These are phyloP conservation scores for Junco hyemalis DNA, from an alignment of 2,113 vertebrate genomes.

Conservation along the genomic window DNA sequence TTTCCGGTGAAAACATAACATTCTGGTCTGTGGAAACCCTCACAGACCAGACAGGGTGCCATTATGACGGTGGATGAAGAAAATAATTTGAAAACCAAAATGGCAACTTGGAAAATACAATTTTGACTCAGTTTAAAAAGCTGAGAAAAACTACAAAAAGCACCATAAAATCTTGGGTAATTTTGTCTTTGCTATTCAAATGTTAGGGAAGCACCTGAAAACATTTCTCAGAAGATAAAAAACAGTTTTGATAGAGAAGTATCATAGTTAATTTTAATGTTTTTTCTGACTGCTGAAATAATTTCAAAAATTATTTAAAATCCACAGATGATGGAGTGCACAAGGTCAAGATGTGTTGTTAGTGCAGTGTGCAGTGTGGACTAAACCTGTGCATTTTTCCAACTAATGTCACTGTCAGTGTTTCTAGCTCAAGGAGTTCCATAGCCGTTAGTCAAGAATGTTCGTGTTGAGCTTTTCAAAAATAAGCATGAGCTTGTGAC, in stretches of 20 bases:
- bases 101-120: background rate
- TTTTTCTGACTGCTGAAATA: background rate
- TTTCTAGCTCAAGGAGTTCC: background rate
- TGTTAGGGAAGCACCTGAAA: background rate
- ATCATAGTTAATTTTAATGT: background rate
- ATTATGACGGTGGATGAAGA: background rate
- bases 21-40: background rate
- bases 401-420: background rate
- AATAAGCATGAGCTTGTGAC: background rate
- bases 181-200: background rate
- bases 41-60: background rate
- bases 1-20: background rate
- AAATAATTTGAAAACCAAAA: background rate
- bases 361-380: background rate
- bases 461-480: background rate
- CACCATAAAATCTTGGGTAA: background rate
- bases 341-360: background rate
- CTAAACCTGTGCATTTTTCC: background rate
- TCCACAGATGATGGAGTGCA: background rate
- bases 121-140: background rate
- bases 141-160: background rate
- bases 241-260: background rate
- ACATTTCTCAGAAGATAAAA: background rate
- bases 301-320: background rate
- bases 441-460: background rate